A percentile compares a stretch with the other conserved stretches of the same genome.
These are phyloP conservation scores for Caenorhabditis inopinata DNA, from an alignment of 1,140 invertebrate species.

Conservation along the genomic window DNA sequence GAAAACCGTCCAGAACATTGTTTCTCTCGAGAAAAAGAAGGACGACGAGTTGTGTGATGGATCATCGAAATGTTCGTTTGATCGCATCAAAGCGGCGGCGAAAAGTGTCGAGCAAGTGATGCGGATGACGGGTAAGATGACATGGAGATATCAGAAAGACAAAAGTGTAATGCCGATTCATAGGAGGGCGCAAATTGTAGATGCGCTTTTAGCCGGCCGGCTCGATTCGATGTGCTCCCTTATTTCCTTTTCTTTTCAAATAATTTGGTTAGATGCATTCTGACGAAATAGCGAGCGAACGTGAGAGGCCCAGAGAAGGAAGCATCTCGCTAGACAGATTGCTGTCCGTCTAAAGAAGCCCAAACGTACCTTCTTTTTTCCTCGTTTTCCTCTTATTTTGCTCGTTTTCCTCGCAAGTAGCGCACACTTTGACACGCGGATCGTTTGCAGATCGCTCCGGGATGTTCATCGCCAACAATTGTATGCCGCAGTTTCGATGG, in stretches of 20 bases:
- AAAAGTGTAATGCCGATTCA: not conserved
- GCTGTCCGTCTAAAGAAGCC: not conserved
- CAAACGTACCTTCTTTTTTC: not conserved
- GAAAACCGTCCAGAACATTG: not conserved
- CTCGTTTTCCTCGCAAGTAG: not conserved
- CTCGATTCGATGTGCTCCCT: no score
- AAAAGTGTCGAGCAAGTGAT: not conserved
- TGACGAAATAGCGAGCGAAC: not conserved
- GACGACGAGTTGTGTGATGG: no score
- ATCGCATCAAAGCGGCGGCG: not conserved
- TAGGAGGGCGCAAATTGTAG: no score
- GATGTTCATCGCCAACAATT: conserved; percentile 20
- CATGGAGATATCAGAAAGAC: not conserved
- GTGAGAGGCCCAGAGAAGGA: not conserved
- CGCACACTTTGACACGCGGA: not conserved
- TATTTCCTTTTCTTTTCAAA: no score
- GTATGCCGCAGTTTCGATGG: conserved; percentile 10
- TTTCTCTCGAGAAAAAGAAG: no score
- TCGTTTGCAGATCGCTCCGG: not conserved
- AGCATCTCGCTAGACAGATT: not conserved
- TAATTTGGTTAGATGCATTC: conserved; percentile 13
- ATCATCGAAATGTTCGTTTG: no score
- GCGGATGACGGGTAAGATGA: not conserved
- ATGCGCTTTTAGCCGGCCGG: no score
- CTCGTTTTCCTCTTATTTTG: not conserved